Base-by-base conservation (phyloP, 2,888 invertebrate species). In the Apamea anceps region DNA sequence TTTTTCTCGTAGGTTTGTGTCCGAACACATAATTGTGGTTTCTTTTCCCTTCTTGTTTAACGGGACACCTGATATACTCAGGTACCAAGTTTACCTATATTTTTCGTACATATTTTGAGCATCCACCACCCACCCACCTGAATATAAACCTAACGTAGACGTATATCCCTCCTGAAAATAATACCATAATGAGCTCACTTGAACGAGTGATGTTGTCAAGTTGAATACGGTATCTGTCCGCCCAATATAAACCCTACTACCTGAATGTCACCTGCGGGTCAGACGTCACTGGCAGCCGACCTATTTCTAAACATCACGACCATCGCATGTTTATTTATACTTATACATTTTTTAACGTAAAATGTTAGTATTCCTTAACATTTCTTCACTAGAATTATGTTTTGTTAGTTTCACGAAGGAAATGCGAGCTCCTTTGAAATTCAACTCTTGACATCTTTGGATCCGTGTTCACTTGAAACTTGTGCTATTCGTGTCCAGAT, bases 401-500 rank as follows among this genome's bases (percentile, higher is more conserved):
- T 84, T 85, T 79, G 80, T 80, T 80, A 86, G 84, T 72, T 80
- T 45, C 81, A 77, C 71, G 77, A 80, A 83, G 86, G 86, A 87
- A 89, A 88, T 84, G 81, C 82, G 87, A 87, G 86, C 83, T 87
- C 88, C 92, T 92, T 92, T 92, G 91, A 91, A 90, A 90, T 90
- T 89, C 85, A 88, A 89, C 91, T 91, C 90, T 90, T 92, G 92
- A 91, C 91, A 88, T 92, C 90, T 87, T 89, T 86, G 87, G 90
- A 89, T 90, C 88, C 87, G 86, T 79, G 88, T 88, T 91, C 90
- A 90, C 91, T 93, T 91, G 87, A 91, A 92, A 92, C 90, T 93
- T 93, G 87, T 86, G 85, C 91, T 90, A 89, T 91, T 92, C 89
- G 91, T 89, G 89, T 88, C 87, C 82, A 89, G 89, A 84, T 88